Evolutionary conservation across 2,888 invertebrate species (phyloP).

Genomic region (Drosophila nr. fundita): DNA sequence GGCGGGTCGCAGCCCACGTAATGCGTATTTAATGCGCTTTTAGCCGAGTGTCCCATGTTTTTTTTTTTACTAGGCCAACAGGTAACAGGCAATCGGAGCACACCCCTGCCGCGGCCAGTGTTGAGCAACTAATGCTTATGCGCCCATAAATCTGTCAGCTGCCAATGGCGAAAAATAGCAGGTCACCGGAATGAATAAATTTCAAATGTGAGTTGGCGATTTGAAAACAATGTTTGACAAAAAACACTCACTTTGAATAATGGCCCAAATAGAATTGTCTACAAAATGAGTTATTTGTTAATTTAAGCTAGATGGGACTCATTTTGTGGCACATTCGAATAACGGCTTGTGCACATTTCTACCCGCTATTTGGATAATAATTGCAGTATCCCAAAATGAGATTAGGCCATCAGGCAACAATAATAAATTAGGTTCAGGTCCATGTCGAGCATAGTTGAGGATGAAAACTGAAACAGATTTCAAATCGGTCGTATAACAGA

Average conservation of each 20-base stretch:
- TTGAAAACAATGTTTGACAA: not conserved
- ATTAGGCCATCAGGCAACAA: not conserved
- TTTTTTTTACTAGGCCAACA: constrained; percentile 30
- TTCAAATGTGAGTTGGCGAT: constrained; percentile 3
- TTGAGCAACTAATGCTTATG: constrained; percentile 51
- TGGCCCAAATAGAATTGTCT: constrained; percentile 13
- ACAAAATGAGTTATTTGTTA: not conserved
- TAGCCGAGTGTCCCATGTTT: constrained; percentile 26
- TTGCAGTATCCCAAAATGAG: not conserved
- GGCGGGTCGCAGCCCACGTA: constrained; percentile 39
- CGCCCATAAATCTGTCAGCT: constrained; percentile 52
- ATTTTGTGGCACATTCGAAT: constrained; percentile 3
- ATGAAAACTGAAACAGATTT: not conserved
- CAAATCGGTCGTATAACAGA: not conserved
- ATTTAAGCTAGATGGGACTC: not conserved
- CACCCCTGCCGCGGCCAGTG: not conserved
- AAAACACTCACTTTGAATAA: constrained; percentile 9
- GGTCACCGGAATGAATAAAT: constrained; percentile 6
- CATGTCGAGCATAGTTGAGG: not conserved
- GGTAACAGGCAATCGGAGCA: constrained; percentile 36
- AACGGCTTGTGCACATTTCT: not conserved
- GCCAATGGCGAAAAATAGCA: constrained; percentile 35
- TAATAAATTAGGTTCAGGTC: not conserved
- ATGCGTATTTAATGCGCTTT: constrained; percentile 74
- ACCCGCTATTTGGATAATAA: not conserved